These are phyloP conservation scores for Melierax canorus DNA, from an alignment of 2,113 vertebrate genomes.

Conservation along the genomic window DNA sequence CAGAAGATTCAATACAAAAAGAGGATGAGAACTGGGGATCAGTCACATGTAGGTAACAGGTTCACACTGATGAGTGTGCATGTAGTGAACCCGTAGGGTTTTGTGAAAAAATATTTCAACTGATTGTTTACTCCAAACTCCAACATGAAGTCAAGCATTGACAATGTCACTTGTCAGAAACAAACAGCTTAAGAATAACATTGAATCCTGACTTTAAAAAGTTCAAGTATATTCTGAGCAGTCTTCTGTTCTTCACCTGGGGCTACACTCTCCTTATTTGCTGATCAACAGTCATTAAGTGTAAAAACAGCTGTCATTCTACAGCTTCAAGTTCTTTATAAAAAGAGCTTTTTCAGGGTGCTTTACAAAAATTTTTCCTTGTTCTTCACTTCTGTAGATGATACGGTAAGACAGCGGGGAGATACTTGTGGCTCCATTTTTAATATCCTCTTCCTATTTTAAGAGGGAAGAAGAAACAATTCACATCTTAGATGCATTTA, in stretches of 20 bases:
- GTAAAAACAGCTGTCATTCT: not conserved
- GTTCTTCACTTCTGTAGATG: not conserved
- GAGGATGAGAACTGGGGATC: not conserved
- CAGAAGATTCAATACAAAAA: not conserved
- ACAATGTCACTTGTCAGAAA: slow-evolving; percentile 5
- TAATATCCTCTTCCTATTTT: slow-evolving; percentile 73
- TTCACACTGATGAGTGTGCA: not conserved
- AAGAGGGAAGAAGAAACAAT: slow-evolving; percentile 12
- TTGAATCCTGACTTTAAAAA: not conserved
- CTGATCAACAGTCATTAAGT: not conserved
- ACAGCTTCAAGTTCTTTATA: not conserved
- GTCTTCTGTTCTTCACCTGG: not conserved
- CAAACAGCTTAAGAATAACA: slow-evolving; percentile 15
- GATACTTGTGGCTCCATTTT: not conserved
- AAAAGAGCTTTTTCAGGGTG: not conserved
- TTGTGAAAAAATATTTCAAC: not conserved
- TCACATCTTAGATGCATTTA: not conserved
- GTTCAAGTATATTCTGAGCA: not conserved
- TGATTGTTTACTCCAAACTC: not conserved
- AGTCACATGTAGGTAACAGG: not conserved
- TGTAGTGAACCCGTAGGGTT: not conserved
- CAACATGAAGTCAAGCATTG: not conserved
- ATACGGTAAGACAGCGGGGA: not conserved
- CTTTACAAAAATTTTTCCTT: not conserved
- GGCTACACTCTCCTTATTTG: not conserved